A percentile compares a stretch with the other conserved stretches of the same genome.
Conservation (phyloP, 2,113 vertebrate species). For the Prietella phreatophila region DNA sequence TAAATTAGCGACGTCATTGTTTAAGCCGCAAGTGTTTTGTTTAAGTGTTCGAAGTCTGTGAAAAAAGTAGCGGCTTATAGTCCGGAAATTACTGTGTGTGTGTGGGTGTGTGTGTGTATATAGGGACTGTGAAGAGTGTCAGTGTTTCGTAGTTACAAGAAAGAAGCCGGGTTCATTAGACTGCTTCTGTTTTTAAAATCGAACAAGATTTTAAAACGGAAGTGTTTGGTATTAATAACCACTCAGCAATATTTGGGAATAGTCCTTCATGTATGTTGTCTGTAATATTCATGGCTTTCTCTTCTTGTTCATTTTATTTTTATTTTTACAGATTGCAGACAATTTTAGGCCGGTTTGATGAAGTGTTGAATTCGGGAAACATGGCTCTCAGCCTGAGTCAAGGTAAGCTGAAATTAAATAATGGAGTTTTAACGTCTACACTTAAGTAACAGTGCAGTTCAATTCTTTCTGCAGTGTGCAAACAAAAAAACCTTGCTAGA, state of each 20-base stretch:
- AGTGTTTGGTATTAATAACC: background rate
- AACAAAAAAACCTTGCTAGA: background rate
- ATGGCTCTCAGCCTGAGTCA: conserved; percentile 86
- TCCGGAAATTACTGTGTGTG: no score
- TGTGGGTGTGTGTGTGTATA: no score
- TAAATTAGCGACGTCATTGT: no score
- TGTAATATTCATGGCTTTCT: background rate
- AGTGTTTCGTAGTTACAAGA: background rate
- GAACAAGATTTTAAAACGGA: background rate
- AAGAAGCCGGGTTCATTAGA: background rate
- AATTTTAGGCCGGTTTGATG: conserved; percentile 92
- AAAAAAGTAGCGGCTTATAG: no score
- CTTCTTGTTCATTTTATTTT: background rate
- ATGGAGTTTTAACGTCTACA: background rate
- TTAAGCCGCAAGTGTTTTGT: no score
- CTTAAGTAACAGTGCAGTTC: background rate
- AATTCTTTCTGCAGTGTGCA: background rate
- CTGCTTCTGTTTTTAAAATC: background rate
- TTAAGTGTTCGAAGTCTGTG: no score
- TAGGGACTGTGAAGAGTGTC: background rate
- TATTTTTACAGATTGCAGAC: conserved; percentile 82
- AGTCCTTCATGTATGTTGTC: background rate
- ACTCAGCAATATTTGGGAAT: background rate
- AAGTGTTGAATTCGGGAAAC: conserved; percentile 86
- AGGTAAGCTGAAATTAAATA: conserved; percentile 77